phyloP scores from a whole-genome alignment of 2,797 vertebrate species.

The Saxicola maurus region DNA sequence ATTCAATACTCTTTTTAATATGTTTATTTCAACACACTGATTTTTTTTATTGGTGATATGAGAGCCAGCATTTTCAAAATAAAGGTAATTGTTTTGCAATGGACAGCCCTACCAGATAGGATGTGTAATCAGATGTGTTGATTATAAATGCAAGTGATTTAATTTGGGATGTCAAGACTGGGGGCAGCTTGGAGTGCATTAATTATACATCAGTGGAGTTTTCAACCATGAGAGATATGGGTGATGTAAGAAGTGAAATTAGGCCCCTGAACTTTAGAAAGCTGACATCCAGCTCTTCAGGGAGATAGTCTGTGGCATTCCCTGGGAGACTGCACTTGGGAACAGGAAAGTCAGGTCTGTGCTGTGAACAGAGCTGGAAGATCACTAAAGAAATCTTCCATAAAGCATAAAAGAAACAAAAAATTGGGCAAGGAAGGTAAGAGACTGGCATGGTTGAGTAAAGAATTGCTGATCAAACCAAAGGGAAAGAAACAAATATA shows the following conservation, averaged over 20 bases:
- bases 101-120: neutral
- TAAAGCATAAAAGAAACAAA: neutral
- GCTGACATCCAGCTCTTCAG: neutral
- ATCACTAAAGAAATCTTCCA: neutral
- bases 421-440: neutral
- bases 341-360: rapidly evolving
- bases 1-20: neutral
- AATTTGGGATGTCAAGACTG: neutral
- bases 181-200: neutral
- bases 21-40: neutral
- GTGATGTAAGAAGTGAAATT: neutral
- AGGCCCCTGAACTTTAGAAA: neutral
- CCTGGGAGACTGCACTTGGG: neutral
- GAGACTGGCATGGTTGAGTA: rapidly evolving
- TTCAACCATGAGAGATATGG: neutral
- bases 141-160: neutral
- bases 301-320: neutral
- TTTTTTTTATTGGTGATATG: neutral
- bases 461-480: neutral
- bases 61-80: neutral
- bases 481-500: neutral
- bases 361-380: neutral
- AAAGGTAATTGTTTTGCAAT: neutral
- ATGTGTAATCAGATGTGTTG: neutral
- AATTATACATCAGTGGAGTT: neutral